Percentiles rank a stretch among this genome's conserved stretches.
phyloP scores from a whole-genome alignment of 1,140 invertebrate species.

The Drosophila seguyi region DNA sequence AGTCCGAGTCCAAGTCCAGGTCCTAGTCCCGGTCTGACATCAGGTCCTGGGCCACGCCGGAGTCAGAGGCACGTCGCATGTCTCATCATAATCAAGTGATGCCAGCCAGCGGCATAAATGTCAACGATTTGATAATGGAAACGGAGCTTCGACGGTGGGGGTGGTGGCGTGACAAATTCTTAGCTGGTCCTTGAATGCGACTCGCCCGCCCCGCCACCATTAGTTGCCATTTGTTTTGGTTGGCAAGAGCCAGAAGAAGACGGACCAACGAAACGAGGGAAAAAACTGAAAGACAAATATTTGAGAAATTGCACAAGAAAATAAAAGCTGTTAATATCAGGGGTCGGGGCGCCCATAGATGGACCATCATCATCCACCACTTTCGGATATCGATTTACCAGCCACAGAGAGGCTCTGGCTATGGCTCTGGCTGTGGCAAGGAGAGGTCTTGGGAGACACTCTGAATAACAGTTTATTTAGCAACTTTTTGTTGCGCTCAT shows the following conservation, averaged over 20 bases:
- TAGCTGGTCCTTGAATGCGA: constrained; percentile 60
- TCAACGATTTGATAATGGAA: constrained; percentile 83
- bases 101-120: constrained; percentile 78
- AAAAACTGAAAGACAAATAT: constrained; percentile 69
- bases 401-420: constrained; percentile 19
- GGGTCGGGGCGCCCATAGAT: constrained; percentile 14
- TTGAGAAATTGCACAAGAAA: constrained; percentile 77
- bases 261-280: constrained; percentile 5
- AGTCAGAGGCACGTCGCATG: constrained; percentile 52
- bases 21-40: constrained; percentile 3
- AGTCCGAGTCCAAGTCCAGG: constrained; percentile 1
- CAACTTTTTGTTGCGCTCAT: constrained; percentile 61
- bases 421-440: background rate
- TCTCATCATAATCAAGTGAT: constrained; percentile 78
- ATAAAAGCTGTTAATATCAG: constrained; percentile 68
- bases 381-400: constrained; percentile 62
- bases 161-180: constrained; percentile 65
- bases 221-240: constrained; percentile 79
- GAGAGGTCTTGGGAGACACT: constrained; percentile 9
- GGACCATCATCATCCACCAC: constrained; percentile 45
- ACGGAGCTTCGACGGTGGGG: constrained; percentile 20
- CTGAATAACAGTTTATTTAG: constrained; percentile 76
- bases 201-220: constrained; percentile 34
- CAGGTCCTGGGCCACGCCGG: background rate
- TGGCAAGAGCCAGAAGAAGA: constrained; percentile 16